A percentile compares a stretch with the other conserved stretches of the same genome.
Conservation (phyloP, 92 coral and sea anemone species). For the Meandrina meandrites region DNA sequence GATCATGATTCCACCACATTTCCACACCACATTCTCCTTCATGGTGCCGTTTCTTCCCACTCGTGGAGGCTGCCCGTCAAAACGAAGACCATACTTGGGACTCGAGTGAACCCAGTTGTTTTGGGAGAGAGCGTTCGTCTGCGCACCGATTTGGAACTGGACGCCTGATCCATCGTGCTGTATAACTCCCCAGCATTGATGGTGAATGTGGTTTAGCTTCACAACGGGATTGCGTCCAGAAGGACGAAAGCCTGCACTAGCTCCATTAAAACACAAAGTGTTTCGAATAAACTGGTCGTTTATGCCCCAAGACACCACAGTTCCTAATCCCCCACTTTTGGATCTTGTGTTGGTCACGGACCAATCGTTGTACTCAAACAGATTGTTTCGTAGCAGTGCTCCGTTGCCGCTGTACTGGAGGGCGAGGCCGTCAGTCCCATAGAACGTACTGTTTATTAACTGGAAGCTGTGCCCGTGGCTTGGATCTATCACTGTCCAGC, state of each 20-base stretch:
- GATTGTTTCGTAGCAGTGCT: constrained; percentile 66
- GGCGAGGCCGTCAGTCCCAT: constrained; percentile 79
- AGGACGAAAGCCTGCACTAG: constrained; percentile 42
- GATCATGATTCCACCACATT: constrained; percentile 64
- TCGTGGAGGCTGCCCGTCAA: constrained; percentile 71
- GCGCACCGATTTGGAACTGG: constrained; percentile 60
- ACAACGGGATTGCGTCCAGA: constrained; percentile 34
- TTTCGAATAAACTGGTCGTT: constrained; percentile 33
- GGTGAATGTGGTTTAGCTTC: constrained; percentile 51
- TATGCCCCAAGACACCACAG: constrained; percentile 58
- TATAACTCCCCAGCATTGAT: constrained; percentile 63
- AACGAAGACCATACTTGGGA: constrained; percentile 69
- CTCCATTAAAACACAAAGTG: constrained; percentile 55
- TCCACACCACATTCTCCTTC: constrained; percentile 72
- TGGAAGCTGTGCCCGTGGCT: constrained; percentile 41
- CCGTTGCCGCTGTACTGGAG: constrained; percentile 66
- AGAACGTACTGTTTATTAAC: constrained; percentile 60
- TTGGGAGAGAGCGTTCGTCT: constrained; percentile 52
- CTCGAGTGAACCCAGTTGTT: constrained; percentile 77
- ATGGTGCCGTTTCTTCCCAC: constrained; percentile 63
- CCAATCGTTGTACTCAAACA: constrained; percentile 85
- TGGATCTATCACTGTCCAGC: constrained; percentile 60
- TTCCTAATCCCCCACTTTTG: constrained; percentile 66
- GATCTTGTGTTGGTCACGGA: constrained; percentile 66
- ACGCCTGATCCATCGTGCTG: constrained; percentile 59